A percentile compares a stretch with the other conserved stretches of the same genome.
These are phyloP conservation scores for Gila orcuttii DNA, from an alignment of 2,113 vertebrate species.

Conservation along the genomic window DNA sequence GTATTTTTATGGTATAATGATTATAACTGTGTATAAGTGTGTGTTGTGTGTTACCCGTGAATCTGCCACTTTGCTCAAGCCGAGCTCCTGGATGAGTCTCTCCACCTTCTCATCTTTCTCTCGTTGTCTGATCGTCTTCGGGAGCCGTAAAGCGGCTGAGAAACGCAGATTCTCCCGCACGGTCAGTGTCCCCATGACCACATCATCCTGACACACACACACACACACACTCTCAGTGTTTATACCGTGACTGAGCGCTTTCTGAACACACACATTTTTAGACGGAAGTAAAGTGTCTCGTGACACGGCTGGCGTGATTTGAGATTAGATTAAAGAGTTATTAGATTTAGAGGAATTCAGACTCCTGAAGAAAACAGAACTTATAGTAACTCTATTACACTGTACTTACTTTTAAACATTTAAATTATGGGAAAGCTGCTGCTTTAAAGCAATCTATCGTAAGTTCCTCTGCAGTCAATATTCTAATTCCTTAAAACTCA, in stretches of 20 bases:
- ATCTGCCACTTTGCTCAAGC: constrained; percentile 84
- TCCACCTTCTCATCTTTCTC: constrained; percentile 80
- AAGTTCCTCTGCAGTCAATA: too few relatives aligned
- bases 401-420: neutral
- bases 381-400: neutral
- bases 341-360: neutral
- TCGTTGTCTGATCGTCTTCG: constrained; percentile 69
- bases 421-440: too few relatives aligned
- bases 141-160: constrained; percentile 84
- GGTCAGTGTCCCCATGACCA: constrained; percentile 87
- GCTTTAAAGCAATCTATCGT: too few relatives aligned
- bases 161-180: constrained; percentile 86
- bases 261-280: neutral
- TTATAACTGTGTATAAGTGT: too few relatives aligned
- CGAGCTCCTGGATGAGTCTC: constrained; percentile 78
- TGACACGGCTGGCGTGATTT: neutral
- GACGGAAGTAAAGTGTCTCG: neutral
- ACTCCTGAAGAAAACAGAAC: neutral
- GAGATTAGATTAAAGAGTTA: constrained; percentile 12
- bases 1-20: too few relatives aligned
- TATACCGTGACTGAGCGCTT: neutral
- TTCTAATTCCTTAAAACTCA: too few relatives aligned
- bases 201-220: constrained; percentile 77
- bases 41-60: constrained; percentile 74
- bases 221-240: neutral